Percentiles rank a stretch among this genome's conserved stretches.
Evolutionary conservation across 2,113 vertebrate species (phyloP).

Genomic region (Pelusios castaneus): DNA sequence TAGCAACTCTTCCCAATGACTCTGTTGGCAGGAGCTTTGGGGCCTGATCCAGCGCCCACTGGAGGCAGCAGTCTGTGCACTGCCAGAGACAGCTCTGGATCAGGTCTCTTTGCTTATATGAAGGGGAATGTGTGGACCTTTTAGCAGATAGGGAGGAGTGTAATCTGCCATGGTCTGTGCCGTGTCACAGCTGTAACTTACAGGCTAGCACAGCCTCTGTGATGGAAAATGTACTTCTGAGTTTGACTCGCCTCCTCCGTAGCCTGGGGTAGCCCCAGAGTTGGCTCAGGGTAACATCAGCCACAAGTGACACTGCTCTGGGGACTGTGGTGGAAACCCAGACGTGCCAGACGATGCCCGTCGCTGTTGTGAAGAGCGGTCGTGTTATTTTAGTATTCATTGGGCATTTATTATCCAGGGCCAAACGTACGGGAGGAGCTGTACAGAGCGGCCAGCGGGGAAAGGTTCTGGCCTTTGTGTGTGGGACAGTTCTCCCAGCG

Average conservation of each 20-base stretch:
- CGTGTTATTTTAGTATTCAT: no score
- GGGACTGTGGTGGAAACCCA: no score
- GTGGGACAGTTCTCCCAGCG: no score
- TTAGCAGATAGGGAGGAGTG: background rate
- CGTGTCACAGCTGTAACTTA: background rate
- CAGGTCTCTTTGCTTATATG: background rate
- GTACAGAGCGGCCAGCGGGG: no score
- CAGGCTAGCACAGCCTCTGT: background rate
- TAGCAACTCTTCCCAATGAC: slow-evolving; percentile 4
- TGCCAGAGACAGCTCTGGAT: background rate
- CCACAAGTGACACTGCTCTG: no score
- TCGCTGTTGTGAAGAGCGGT: no score
- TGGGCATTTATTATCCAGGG: no score
- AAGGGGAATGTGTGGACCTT: background rate
- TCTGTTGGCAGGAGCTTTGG: background rate
- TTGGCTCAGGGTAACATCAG: background rate
- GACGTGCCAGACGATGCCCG: no score
- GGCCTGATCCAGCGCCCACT: background rate
- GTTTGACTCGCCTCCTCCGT: background rate
- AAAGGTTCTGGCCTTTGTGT: no score
- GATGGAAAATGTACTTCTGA: background rate
- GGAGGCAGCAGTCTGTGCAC: background rate
- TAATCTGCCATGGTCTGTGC: background rate
- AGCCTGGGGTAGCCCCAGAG: background rate
- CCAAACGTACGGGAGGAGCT: no score